Percentiles rank a stretch among this genome's conserved stretches.
Evolutionary conservation across 1,140 invertebrate species (phyloP).

Genomic region (Chelonus insularis): DNA sequence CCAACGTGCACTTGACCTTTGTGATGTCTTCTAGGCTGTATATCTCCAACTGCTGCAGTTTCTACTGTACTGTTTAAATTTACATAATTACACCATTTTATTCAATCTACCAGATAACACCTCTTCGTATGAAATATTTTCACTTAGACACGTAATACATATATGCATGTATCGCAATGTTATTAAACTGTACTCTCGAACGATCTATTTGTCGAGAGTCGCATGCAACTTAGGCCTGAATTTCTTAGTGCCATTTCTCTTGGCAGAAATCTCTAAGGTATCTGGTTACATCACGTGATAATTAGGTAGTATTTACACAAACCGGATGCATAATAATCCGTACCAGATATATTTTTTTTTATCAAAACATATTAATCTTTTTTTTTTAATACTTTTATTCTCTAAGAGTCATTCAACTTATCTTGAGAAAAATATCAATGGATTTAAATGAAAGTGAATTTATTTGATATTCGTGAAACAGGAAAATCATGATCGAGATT

Average conservation of each 20-base stretch:
- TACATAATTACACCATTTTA: neutral
- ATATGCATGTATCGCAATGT: neutral
- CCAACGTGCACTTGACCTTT: slow-evolving; percentile 19
- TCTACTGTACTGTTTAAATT: neutral
- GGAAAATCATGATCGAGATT: too few species aligned
- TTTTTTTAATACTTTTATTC: neutral
- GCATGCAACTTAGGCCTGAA: neutral
- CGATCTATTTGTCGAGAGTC: neutral
- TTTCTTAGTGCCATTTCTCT: slow-evolving; percentile 12
- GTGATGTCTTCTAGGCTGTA: neutral
- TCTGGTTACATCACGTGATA: slow-evolving; percentile 18
- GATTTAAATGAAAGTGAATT: too few species aligned
- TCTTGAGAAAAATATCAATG: neutral
- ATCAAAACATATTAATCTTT: neutral
- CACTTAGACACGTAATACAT: neutral
- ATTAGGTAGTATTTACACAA: slow-evolving; percentile 11
- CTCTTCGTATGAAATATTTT: neutral
- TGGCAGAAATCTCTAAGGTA: slow-evolving; percentile 10
- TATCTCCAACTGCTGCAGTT: neutral
- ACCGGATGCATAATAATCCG: slow-evolving; percentile 16
- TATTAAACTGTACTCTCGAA: neutral
- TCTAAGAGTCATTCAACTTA: too few species aligned
- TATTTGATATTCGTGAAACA: too few species aligned
- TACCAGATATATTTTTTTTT: neutral
- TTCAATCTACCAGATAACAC: neutral